Base-by-base conservation (phyloP, 2,797 vertebrate species). In the Syngnathus acus region DNA sequence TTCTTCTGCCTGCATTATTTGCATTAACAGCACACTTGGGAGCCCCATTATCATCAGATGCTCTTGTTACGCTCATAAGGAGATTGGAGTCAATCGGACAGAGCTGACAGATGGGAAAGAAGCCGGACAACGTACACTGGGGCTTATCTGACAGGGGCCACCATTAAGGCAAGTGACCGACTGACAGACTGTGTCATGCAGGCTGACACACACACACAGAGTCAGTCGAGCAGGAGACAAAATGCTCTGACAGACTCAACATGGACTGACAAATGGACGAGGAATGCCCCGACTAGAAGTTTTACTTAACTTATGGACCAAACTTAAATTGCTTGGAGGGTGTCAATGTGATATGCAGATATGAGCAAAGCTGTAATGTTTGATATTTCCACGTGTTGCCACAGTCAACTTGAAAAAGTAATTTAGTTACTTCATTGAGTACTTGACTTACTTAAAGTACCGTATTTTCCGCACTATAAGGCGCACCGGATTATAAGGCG, bases 181-280 rank as follows among this genome's bases (percentile, higher is more conserved):
- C 73, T 81, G 84, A 86, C 77, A 81, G 74, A 74, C 58, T 70
- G 78, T 81, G 84, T 80, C 71, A 78, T 61, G 66, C 65, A 67
- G 73, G 79, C 64, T 37, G 78, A 72, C 64, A 39, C 19, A 21
- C 59, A 9, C 64, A 67, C 66, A 50, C 23, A 68, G 66, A 72
- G 43, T 19, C 63, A 60, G 53, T 65, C 65, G 73, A 73, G 48
- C 63, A 58, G 65, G 38, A 72, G 65, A 74, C 60, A 69, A 65
- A 71, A 70, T 47, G 51, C 50, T 68, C 68, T 72, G 81, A 75
- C 58, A 61, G 66, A 76, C 64, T 14, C 61, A 62, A 14, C 63
- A 68, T 19, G 14, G 21, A 42, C n/a, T 65, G 66, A 50, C 70
- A 54, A 48, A 68, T 47, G 53, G 63, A 69, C 21, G 13, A 48